Evolutionary conservation across 2,113 vertebrate species (phyloP), one percentile per base, ranked within the genome.

Genomic region (Meleagris gallopavo): DNA sequence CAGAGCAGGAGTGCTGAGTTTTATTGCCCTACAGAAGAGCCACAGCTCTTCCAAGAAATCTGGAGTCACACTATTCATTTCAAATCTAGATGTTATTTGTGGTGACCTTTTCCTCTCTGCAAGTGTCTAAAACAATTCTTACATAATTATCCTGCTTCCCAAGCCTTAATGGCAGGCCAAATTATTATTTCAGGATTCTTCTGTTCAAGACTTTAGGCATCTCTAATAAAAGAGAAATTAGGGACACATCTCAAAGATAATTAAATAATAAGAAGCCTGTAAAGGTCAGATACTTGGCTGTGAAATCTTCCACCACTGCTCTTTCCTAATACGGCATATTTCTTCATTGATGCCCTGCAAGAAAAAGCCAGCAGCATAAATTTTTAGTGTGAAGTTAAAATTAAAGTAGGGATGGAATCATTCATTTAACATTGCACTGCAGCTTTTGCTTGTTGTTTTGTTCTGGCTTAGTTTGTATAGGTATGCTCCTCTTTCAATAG

Each of bases 271-370:
- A 83, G 65, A 74, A 91, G 57, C 43, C 61, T 82, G 13, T 82
- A 93, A 95, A 95, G 91, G 94, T 94, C 93, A 94, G 73, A 88
- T 86, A 30, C 30, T 91, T 90, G 83, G 52, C 88, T 86, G 61
- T 84, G 74, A 82, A 89, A 90, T 46, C 16, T 93, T 93, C 48
- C n/a, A 29, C 1, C 13, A 45, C 83, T 81, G 30, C 69, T 72
- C 7, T 83, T 93, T 74, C 32, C 54, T 2, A 83, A 24, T 30
- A 24, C 24, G 36, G 22, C 50, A 4, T 80, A 30, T 88, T 46
- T 89, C 64, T 90, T 86, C 79, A 43, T 36, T 86, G 90, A 72
- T 50, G 57, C 38, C 71, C 7, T 6, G 11, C 17, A 17, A 69
- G 69, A 57, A 61, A 65, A 86, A 86, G 7, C 16, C 83, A 66